phyloP scores from a whole-genome alignment of 2,797 vertebrate species.

The Cyprinodon diabolis region DNA sequence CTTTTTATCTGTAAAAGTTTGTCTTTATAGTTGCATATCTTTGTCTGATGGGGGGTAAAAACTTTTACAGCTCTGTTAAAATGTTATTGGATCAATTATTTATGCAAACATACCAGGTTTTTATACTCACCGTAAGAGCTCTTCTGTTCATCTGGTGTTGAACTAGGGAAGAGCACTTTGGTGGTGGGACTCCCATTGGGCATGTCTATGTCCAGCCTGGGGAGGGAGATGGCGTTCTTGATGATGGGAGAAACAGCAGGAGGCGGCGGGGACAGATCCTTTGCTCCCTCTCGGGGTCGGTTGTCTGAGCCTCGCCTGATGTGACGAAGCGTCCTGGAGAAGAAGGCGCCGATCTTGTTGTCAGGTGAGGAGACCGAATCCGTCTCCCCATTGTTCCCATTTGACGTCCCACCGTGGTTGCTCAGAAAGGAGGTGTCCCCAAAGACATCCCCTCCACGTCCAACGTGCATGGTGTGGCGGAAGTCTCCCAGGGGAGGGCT shows the following conservation, averaged over 20 bases:
- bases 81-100: not conserved
- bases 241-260: constrained; percentile 92
- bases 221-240: constrained; percentile 94
- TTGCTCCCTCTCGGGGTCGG: constrained; percentile 63
- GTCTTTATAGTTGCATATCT: not conserved
- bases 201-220: constrained; percentile 86
- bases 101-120: not conserved
- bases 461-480: constrained; percentile 98
- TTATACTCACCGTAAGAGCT: constrained; percentile 84
- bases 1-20: not conserved
- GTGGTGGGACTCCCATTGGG: constrained; percentile 71
- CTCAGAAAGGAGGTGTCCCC: constrained; percentile 98
- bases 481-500: constrained; percentile 95
- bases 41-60: not conserved
- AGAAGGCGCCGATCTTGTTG: constrained; percentile 84
- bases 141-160: constrained; percentile 79
- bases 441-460: constrained; percentile 93
- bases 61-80: not conserved
- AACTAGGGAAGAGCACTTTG: constrained; percentile 85
- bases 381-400: constrained; percentile 63
- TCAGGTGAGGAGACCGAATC: constrained; percentile 70
- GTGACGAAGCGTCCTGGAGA: constrained; percentile 88
- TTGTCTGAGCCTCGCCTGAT: constrained; percentile 83
- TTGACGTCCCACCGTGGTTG: constrained; percentile 86
- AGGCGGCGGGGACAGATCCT: constrained; percentile 80